Evolutionary conservation across 2,113 vertebrate genomes (phyloP).

Genomic region (Motacilla tschutschensis): DNA sequence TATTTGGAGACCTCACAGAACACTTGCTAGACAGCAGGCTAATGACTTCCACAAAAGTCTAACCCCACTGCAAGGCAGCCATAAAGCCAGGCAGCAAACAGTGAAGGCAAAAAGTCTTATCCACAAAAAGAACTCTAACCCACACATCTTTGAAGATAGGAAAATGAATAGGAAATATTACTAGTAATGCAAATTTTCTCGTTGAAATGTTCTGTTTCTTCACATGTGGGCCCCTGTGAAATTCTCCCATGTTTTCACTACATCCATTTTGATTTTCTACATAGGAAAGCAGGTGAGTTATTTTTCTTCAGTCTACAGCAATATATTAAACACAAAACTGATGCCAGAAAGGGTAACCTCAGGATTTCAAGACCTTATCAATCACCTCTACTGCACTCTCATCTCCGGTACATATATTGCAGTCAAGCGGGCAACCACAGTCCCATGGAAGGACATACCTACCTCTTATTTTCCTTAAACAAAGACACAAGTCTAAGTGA

Average conservation of each 20-base stretch:
- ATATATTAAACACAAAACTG: neutral
- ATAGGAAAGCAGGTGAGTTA: neutral
- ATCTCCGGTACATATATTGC: neutral
- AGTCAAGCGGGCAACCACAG: neutral
- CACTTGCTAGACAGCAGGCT: neutral
- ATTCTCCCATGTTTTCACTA: constrained; percentile 14
- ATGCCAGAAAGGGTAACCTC: neutral
- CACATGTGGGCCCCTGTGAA: neutral
- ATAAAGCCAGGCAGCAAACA: neutral
- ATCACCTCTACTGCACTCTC: neutral
- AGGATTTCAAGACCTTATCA: neutral
- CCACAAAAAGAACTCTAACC: neutral
- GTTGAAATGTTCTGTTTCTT: constrained; percentile 5
- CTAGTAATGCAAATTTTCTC: neutral
- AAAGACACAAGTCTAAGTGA: neutral
- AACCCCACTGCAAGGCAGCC: neutral
- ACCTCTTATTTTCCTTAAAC: neutral
- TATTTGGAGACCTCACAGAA: neutral
- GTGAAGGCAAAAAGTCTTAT: neutral
- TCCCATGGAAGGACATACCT: neutral
- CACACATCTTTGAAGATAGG: neutral
- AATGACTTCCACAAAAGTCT: neutral
- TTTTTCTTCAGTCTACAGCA: neutral
- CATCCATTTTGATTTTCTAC: neutral
- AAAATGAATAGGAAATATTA: neutral